Conservation (phyloP, 2,113 vertebrate genomes). For the Odocoileus virginianus region DNA sequence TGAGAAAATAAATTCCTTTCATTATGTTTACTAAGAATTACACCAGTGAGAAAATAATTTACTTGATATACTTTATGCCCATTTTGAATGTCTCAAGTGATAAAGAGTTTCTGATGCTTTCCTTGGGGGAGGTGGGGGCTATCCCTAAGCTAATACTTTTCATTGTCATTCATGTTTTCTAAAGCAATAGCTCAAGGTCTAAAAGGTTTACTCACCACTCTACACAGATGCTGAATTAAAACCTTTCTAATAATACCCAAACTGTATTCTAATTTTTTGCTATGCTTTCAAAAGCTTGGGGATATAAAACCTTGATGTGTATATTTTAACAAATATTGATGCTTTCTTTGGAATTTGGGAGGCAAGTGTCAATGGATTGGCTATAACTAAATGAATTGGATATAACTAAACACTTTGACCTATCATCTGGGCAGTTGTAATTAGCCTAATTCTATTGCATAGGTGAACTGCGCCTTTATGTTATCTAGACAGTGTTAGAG, state of each 20-base stretch:
- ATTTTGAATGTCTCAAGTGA: constrained; percentile 28
- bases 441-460: not conserved
- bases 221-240: constrained; percentile 32
- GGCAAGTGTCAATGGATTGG: constrained; percentile 21
- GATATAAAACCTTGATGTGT: constrained; percentile 16
- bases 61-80: constrained; percentile 30
- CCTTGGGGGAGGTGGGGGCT: not conserved
- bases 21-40: not conserved
- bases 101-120: constrained; percentile 37
- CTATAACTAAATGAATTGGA: not conserved
- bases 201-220: constrained; percentile 44
- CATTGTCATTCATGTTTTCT: constrained; percentile 43
- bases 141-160: constrained; percentile 52
- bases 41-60: constrained; percentile 32
- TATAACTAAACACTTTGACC: not conserved
- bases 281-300: constrained; percentile 47
- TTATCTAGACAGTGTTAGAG: not conserved
- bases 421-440: constrained; percentile 15
- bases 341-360: constrained; percentile 18
- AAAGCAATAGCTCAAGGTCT: constrained; percentile 43
- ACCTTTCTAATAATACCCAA: constrained; percentile 41
- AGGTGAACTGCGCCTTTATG: constrained; percentile 33
- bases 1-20: constrained; percentile 19
- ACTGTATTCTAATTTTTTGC: constrained; percentile 43
- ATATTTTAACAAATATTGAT: constrained; percentile 44